Conservation (phyloP, 2,797 vertebrate genomes). For the Thripadectes ignobilis region DNA sequence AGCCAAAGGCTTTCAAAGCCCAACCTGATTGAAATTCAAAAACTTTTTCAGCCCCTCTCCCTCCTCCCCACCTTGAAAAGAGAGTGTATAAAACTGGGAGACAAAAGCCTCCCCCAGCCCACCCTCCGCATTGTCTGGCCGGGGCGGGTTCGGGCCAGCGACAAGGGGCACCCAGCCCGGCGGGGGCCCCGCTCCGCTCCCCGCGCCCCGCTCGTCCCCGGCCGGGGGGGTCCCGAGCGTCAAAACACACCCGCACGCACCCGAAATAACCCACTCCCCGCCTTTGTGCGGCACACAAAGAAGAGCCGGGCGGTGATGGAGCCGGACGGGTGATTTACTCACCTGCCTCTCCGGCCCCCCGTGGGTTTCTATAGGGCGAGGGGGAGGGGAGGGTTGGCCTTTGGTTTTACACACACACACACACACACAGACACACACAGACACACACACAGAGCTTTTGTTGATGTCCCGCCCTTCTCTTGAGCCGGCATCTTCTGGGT, state of each 20-base stretch:
- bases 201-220: neutral
- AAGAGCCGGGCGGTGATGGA: conserved; percentile 18
- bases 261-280: conserved; percentile 41
- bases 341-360: conserved; percentile 62
- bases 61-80: conserved; percentile 77
- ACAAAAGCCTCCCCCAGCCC: conserved; percentile 76
- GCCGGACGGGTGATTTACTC: conserved; percentile 64
- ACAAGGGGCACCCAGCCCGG: conserved; percentile 67
- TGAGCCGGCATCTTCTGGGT: conserved; percentile 14
- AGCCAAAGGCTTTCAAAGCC: conserved; percentile 81
- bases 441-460: neutral
- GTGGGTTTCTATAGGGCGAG: neutral
- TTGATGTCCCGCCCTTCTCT: neutral
- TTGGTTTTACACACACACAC: neutral
- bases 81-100: conserved; percentile 76
- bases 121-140: conserved; percentile 75
- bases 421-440: neutral
- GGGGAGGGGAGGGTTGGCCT: conserved; percentile 23
- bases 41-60: conserved; percentile 76
- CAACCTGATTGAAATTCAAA: conserved; percentile 84
- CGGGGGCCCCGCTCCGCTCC: conserved; percentile 55
- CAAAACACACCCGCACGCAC: conserved; percentile 50
- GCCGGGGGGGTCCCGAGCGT: neutral
- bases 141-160: conserved; percentile 66
- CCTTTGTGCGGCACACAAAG: conserved; percentile 67